A percentile compares a stretch with the other conserved stretches of the same genome.
These are phyloP conservation scores for Tineola bisselliella DNA, from an alignment of 2,888 invertebrate species.

Conservation along the genomic window DNA sequence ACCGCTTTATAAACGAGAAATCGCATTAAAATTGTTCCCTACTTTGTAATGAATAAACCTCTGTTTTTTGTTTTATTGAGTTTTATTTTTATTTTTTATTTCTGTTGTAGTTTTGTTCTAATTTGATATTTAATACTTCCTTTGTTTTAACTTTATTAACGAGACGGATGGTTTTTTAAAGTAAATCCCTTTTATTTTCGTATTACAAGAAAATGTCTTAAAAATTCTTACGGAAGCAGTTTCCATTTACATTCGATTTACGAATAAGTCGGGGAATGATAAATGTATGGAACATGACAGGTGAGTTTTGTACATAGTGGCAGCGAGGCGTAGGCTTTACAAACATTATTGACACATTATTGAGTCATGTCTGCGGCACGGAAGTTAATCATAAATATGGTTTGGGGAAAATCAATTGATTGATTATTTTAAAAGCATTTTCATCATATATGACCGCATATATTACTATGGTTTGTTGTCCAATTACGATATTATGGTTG, in stretches of 20 bases:
- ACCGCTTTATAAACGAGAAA: neutral
- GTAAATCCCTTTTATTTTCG: neutral
- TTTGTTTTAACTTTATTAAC: neutral
- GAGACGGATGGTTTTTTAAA: neutral
- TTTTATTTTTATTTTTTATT: neutral
- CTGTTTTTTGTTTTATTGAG: neutral
- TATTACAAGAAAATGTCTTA: neutral
- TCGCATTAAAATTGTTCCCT: neutral
- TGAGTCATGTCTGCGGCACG: slow-evolving; percentile 36
- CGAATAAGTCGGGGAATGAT: slow-evolving; percentile 38
- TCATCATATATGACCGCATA: slow-evolving; percentile 11
- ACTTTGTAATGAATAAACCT: neutral
- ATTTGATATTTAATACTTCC: neutral
- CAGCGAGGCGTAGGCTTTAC: slow-evolving; percentile 22
- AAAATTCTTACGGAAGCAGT: slow-evolving; percentile 12
- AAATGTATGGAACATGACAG: slow-evolving; percentile 44
- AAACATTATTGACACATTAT: slow-evolving; percentile 43
- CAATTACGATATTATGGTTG: neutral
- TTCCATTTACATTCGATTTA: slow-evolving; percentile 18
- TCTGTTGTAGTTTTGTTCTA: neutral
- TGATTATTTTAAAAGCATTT: slow-evolving; percentile 34
- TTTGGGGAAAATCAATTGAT: slow-evolving; percentile 23
- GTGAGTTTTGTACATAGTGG: slow-evolving; percentile 30
- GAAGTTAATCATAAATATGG: slow-evolving; percentile 37
- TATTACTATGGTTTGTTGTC: neutral